These are phyloP conservation scores for Hypolimnas misippus DNA, from an alignment of 2,888 invertebrate genomes.

Conservation along the genomic window DNA sequence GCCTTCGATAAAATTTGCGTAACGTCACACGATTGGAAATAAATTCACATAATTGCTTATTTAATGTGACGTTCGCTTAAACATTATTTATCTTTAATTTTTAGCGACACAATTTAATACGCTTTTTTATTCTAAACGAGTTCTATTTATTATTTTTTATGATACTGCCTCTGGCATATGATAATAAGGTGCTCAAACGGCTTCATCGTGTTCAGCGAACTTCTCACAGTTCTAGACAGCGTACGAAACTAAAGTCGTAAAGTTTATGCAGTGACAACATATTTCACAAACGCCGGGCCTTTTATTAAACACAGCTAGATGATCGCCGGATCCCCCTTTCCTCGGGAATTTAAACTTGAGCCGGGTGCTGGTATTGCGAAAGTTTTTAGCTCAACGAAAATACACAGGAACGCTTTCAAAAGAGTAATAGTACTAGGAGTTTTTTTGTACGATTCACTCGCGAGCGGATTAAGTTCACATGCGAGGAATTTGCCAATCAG, in stretches of 20 bases:
- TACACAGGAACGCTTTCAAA: slow-evolving; percentile 83
- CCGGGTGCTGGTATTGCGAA: slow-evolving; percentile 73
- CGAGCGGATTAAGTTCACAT: slow-evolving; percentile 71
- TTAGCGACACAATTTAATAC: slow-evolving; percentile 37
- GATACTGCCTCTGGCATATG: slow-evolving; percentile 52
- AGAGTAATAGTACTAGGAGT: slow-evolving; percentile 65
- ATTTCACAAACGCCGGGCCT: slow-evolving; percentile 73
- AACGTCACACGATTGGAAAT: slow-evolving; percentile 66
- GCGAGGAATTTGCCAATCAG: slow-evolving; percentile 62
- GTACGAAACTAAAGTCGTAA: slow-evolving; percentile 74
- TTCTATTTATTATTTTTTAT: slow-evolving; percentile 47
- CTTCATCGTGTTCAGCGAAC: slow-evolving; percentile 53
- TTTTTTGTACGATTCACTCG: slow-evolving; percentile 59
- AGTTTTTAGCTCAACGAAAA: slow-evolving; percentile 81
- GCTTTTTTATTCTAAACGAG: slow-evolving; percentile 41
- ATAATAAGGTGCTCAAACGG: slow-evolving; percentile 53
- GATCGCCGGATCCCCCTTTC: slow-evolving; percentile 69
- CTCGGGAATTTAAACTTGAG: slow-evolving; percentile 72
- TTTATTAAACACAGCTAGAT: slow-evolving; percentile 77
- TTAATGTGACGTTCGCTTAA: slow-evolving; percentile 63
- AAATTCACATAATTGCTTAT: slow-evolving; percentile 73
- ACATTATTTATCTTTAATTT: slow-evolving; percentile 49
- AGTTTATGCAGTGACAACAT: slow-evolving; percentile 82
- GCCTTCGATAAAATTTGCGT: slow-evolving; percentile 74
- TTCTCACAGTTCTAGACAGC: slow-evolving; percentile 63